Evolutionary conservation across 2,113 vertebrate genomes (phyloP).

Genomic region (Nannobrachium achirus): DNA sequence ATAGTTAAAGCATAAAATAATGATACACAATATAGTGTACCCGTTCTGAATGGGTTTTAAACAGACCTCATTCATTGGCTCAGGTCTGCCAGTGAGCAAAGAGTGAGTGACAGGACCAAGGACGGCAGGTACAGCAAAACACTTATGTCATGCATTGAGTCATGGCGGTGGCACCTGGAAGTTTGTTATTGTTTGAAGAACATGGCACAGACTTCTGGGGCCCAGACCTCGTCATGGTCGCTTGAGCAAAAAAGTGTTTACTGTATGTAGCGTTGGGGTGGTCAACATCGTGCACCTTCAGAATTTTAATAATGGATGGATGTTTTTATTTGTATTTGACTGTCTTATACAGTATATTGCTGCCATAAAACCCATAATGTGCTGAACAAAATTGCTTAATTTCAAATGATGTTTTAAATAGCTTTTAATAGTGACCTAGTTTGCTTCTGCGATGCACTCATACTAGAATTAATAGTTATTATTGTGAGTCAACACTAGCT

Average conservation of each 20-base stretch:
- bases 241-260: constrained; percentile 69
- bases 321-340: constrained; percentile 42
- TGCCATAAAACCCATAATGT: constrained; percentile 21
- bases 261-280: constrained; percentile 46
- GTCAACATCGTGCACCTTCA: constrained; percentile 50
- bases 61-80: constrained; percentile 50
- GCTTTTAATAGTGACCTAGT: neutral
- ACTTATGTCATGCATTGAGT: constrained; percentile 51
- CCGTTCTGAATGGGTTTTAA: too few relatives aligned
- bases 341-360: constrained; percentile 17
- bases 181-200: constrained; percentile 64
- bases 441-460: neutral
- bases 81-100: constrained; percentile 30
- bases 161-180: constrained; percentile 54
- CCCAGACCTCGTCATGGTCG: constrained; percentile 50
- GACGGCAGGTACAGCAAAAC: constrained; percentile 1
- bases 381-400: constrained; percentile 9
- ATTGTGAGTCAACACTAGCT: neutral
- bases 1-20: too few relatives aligned
- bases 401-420: neutral
- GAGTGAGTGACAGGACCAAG: constrained; percentile 31
- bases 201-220: constrained; percentile 61
- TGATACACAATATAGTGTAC: too few relatives aligned
- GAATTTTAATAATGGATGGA: constrained; percentile 31
- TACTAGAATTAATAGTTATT: neutral